Conservation (phyloP, 2,797 vertebrate genomes). For the Moxostoma hubbsi region DNA sequence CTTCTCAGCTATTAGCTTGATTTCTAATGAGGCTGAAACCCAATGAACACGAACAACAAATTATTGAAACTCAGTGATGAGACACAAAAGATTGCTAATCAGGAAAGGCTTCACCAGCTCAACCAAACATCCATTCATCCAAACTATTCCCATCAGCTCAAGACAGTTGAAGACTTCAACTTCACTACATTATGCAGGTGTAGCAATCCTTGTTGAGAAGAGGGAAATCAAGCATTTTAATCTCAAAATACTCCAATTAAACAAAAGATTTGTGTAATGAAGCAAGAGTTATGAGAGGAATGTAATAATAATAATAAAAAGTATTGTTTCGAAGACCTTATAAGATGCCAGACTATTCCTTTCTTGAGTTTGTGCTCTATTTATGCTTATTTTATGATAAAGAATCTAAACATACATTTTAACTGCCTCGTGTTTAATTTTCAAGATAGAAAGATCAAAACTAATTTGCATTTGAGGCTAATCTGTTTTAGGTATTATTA, state of each 20-base stretch:
- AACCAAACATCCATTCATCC: constrained; percentile 56
- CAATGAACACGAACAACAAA: constrained; percentile 88
- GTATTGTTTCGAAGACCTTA: too few species aligned
- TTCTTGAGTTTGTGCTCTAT: too few species aligned
- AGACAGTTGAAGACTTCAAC: not conserved
- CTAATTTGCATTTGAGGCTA: too few species aligned
- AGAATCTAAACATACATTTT: too few species aligned
- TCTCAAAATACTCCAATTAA: not conserved
- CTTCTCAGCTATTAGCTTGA: constrained; percentile 76
- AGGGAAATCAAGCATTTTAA: not conserved
- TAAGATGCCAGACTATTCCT: too few species aligned
- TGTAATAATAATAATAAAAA: too few species aligned
- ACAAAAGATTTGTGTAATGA: not conserved
- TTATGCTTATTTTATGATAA: too few species aligned
- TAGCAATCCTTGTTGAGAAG: constrained; percentile 10
- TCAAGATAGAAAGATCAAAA: too few species aligned
- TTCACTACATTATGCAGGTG: constrained; percentile 39
- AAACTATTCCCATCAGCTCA: constrained; percentile 4
- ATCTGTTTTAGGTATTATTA: constrained; percentile 2
- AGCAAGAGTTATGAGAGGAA: too few species aligned
- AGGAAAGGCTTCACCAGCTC: constrained; percentile 49
- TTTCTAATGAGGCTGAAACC: constrained; percentile 84
- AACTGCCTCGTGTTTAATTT: too few species aligned
- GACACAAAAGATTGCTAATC: constrained; percentile 59
- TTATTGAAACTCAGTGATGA: constrained; percentile 72